These are phyloP conservation scores for Athalia circularis DNA, from an alignment of 2,888 invertebrate genomes.

Conservation along the genomic window DNA sequence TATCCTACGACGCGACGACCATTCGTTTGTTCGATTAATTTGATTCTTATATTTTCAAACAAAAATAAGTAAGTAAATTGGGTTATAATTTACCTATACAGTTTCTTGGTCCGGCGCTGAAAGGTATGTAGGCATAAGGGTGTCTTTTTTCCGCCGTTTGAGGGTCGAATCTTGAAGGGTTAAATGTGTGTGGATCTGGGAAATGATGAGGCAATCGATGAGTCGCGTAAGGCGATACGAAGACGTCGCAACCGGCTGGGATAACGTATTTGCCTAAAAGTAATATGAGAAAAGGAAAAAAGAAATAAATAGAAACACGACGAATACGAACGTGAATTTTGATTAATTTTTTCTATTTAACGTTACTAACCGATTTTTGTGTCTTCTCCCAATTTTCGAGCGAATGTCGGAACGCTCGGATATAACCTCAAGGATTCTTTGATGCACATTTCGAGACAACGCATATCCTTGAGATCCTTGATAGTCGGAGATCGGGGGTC, in stretches of 20 bases:
- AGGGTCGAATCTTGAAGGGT: constrained; percentile 77
- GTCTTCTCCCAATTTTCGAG: constrained; percentile 65
- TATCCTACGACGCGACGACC: constrained; percentile 75
- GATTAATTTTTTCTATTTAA: neutral
- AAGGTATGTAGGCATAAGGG: constrained; percentile 78
- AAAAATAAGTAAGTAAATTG: neutral
- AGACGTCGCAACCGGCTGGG: constrained; percentile 77
- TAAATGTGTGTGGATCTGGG: constrained; percentile 77
- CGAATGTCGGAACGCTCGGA: constrained; percentile 68
- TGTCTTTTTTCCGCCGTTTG: constrained; percentile 76
- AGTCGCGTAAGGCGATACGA: constrained; percentile 77
- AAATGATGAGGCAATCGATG: constrained; percentile 77
- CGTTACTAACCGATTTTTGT: constrained; percentile 61
- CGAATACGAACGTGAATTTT: no score
- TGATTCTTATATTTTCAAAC: neutral
- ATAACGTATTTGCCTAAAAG: constrained; percentile 73
- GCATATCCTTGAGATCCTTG: constrained; percentile 64
- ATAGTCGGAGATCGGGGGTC: constrained; percentile 58
- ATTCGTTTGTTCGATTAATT: no score
- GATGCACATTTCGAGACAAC: constrained; percentile 66
- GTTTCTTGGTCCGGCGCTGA: constrained; percentile 79
- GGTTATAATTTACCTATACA: constrained; percentile 72
- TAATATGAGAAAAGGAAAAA: neutral
- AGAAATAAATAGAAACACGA: neutral
- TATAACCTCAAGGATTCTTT: constrained; percentile 69